Evolutionary conservation across 2,888 invertebrate genomes (phyloP).

Genomic region (Cordilura impudica): DNA sequence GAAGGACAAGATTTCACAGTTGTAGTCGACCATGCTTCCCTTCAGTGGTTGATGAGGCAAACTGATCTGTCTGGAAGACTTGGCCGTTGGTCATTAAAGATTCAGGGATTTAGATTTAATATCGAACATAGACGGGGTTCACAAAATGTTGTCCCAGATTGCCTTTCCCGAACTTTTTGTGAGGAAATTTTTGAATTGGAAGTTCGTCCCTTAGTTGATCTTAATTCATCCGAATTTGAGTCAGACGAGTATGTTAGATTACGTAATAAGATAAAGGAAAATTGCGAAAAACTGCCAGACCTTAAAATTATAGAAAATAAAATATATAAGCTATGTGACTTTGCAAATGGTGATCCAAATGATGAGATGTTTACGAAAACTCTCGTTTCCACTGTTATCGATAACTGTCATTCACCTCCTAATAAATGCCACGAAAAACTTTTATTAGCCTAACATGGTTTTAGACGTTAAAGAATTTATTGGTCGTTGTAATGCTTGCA

Average conservation of each 20-base stretch:
- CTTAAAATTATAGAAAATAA: too few species aligned
- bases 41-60: slow-evolving; percentile 24
- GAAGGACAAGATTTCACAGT: too few species aligned
- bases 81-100: slow-evolving; percentile 65
- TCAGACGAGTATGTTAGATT: background rate
- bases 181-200: too few species aligned
- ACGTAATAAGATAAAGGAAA: background rate
- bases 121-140: slow-evolving; percentile 54
- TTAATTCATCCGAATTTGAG: slow-evolving; percentile 1
- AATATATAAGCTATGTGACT: too few species aligned
- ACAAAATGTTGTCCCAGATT: slow-evolving; percentile 62
- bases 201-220: background rate
- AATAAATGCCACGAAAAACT: too few species aligned
- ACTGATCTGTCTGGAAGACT: slow-evolving; percentile 46
- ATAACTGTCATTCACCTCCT: too few species aligned
- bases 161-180: slow-evolving; percentile 56
- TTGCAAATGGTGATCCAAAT: background rate
- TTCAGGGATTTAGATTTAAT: slow-evolving; percentile 48
- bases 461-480: background rate
- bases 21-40: too few species aligned
- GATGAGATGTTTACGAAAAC: slow-evolving; percentile 11
- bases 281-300: background rate
- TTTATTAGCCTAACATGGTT: background rate
- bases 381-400: background rate
- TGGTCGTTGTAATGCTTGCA: too few species aligned